These are phyloP conservation scores for Drosophila merina DNA, from an alignment of 2,888 invertebrate genomes.

Conservation along the genomic window DNA sequence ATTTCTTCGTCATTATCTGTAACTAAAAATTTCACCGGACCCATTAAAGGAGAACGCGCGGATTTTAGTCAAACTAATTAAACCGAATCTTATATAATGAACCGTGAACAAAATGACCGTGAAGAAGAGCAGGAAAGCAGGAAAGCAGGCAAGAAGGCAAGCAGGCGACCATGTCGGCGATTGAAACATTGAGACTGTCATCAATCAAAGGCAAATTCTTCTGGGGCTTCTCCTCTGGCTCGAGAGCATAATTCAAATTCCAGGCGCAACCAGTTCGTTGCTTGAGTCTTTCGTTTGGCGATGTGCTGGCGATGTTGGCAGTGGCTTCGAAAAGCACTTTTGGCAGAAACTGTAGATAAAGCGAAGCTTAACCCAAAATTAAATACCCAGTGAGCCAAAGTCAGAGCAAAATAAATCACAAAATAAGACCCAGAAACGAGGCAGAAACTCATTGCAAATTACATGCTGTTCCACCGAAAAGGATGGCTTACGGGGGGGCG, in stretches of 20 bases:
- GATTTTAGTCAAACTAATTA: conserved; percentile 62
- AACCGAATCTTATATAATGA: conserved; percentile 68
- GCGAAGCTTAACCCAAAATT: conserved; percentile 67
- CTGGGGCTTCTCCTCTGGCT: conserved; percentile 15
- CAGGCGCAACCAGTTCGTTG: conserved; percentile 56
- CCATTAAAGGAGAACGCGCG: conserved; percentile 62
- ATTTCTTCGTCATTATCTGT: conserved; percentile 53
- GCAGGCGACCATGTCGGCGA: conserved; percentile 10
- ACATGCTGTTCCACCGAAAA: conserved; percentile 55
- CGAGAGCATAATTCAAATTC: conserved; percentile 64
- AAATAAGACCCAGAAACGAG: conserved; percentile 30
- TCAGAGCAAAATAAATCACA: conserved; percentile 65
- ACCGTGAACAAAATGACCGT: conserved; percentile 42
- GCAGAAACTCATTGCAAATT: conserved; percentile 64
- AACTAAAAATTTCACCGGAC: conserved; percentile 54
- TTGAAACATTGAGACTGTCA: conserved; percentile 53
- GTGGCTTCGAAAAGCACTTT: conserved; percentile 31
- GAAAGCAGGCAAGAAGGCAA: background rate
- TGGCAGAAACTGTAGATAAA: conserved; percentile 59
- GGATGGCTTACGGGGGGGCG: conserved; percentile 2
- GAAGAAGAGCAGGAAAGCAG: conserved; percentile 1
- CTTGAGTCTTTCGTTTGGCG: conserved; percentile 68
- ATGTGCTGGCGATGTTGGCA: conserved; percentile 20
- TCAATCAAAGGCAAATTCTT: conserved; percentile 72
- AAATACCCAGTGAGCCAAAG: conserved; percentile 46